Base-by-base conservation (phyloP, 2,888 invertebrate species). In the Diarsia mendica region DNA sequence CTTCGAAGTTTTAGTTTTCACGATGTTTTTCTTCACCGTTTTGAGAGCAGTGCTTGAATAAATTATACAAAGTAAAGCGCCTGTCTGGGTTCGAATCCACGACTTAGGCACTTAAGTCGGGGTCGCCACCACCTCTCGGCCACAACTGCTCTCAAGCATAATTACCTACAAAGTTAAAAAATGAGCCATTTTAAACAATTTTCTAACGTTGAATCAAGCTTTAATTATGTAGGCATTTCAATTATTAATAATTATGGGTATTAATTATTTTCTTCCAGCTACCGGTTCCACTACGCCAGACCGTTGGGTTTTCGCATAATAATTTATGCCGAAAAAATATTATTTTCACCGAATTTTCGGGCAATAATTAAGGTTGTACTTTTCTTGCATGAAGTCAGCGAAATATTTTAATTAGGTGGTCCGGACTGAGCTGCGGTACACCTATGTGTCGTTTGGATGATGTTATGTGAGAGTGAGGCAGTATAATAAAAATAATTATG, bases 351-450 rank as follows among this genome's bases (percentile, higher is more conserved):
- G 69, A 78, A 81, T 79, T 87, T 77, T 80, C 67, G 70, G 79
- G 82, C 39, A 82, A 85, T 88, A 85, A 87, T 87, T 85, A 87
- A 70, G 72, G 68, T 51, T n/a, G 28, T 72, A 81, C 81, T 85
- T 87, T 89, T 89, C 90, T 92, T 91, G 91, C 90, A 90, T 90
- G 89, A 88, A 88, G 90, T 88, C 87, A 91, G 94, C 94, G 93
- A 94, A 94, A 95, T 94, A 93, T 95, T 96, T 96, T 96, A 96
- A 95, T 96, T 96, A 95, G 95, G 92, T 91, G 92, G 94, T 92
- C 93, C 93, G 90, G 88, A 89, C 86, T 84, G 80, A 28, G 79
- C 60, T 69, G 81, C 61, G 69, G 76, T 67, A 78, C 72, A 72
- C 82, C 72, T 75, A 75, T 88, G 83, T 86, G 80, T 80, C n/a